phyloP scores from a whole-genome alignment of 2,113 vertebrate species.

The Malurus alboscapulatus region DNA sequence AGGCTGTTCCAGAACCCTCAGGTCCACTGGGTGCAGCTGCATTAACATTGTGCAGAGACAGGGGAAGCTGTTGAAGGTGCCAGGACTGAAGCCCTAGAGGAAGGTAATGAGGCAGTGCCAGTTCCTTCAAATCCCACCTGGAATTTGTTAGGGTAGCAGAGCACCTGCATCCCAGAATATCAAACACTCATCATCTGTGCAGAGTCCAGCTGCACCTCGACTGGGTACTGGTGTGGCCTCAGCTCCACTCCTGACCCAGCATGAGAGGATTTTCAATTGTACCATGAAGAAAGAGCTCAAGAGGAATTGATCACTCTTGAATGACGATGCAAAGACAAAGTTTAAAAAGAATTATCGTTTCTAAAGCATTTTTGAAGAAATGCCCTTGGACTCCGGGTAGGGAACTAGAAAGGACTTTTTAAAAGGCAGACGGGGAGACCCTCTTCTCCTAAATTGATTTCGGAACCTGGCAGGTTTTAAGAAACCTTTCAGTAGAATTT shows the following conservation, averaged over 20 bases:
- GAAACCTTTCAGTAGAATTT: conserved; percentile 66
- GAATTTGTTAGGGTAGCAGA: background rate
- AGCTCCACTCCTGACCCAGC: background rate
- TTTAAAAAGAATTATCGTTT: background rate
- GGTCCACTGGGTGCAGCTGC: background rate
- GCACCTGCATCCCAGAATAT: background rate
- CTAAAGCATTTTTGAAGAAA: conserved; percentile 39
- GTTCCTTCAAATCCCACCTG: conserved; percentile 10
- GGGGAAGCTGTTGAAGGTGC: background rate
- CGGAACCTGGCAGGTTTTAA: conserved; percentile 63
- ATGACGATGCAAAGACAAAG: background rate
- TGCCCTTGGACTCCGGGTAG: conserved; percentile 32
- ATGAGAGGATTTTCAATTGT: background rate
- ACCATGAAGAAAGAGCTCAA: background rate
- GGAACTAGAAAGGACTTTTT: conserved; percentile 22
- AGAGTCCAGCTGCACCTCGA: background rate
- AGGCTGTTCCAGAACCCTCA: background rate
- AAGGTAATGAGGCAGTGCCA: background rate
- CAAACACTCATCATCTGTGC: rapidly evolving
- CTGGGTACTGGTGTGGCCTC: rapidly evolving
- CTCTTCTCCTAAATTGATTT: conserved; percentile 57
- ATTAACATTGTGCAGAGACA: background rate
- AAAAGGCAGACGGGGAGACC: background rate
- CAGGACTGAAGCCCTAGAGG: background rate
- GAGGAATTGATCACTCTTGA: background rate